Evolutionary conservation across 2,113 vertebrate species (phyloP).

Genomic region (Hippoglossus stenolepis): DNA sequence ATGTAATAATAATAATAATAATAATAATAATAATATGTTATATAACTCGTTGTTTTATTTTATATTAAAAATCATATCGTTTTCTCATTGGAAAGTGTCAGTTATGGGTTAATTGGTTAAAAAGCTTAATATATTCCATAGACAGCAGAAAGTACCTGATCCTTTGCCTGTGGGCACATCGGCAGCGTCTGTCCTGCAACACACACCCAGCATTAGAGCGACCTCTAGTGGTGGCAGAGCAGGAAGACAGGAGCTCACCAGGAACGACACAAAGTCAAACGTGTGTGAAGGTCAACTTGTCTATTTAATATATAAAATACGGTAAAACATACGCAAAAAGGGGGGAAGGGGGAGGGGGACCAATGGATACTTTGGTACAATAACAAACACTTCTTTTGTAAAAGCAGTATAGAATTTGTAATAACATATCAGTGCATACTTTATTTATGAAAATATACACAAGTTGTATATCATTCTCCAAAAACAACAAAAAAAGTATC

Average conservation of each 20-base stretch:
- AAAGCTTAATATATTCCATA: neutral
- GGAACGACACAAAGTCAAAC: slow-evolving; percentile 50
- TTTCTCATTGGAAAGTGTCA: no score
- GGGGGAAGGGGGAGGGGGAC: slow-evolving; percentile 82
- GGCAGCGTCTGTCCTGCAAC: no score
- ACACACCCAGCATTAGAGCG: neutral
- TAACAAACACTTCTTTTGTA: slow-evolving; percentile 93
- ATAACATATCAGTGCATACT: slow-evolving; percentile 97
- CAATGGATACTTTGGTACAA: slow-evolving; percentile 94
- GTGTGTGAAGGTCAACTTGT: slow-evolving; percentile 85
- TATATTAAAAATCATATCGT: no score
- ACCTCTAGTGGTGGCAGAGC: slow-evolving; percentile 50
- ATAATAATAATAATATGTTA: no score
- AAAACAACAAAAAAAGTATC: slow-evolving; percentile 82
- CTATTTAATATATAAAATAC: slow-evolving; percentile 91
- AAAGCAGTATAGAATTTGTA: slow-evolving; percentile 94
- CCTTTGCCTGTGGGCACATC: neutral
- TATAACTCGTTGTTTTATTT: no score
- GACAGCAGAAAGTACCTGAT: neutral
- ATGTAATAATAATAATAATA: no score
- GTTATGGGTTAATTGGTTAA: no score
- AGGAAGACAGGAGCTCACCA: neutral
- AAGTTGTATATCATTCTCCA: slow-evolving; percentile 94
- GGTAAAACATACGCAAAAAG: slow-evolving; percentile 87
- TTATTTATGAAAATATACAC: slow-evolving; percentile 98